These are phyloP conservation scores for Leptothorax acervorum DNA, from an alignment of 2,888 invertebrate species.

Conservation along the genomic window DNA sequence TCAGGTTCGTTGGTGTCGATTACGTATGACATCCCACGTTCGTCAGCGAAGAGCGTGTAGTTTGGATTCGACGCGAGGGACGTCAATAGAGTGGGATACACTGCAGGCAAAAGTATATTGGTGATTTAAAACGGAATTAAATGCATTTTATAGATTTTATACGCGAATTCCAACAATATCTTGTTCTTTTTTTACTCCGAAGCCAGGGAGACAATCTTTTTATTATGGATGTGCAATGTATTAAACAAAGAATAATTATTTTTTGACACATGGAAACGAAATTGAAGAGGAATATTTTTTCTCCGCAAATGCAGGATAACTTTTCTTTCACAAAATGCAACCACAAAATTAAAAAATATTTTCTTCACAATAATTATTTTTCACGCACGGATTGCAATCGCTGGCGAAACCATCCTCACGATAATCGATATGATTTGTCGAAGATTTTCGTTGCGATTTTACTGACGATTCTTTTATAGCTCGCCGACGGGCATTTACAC, in stretches of 20 bases:
- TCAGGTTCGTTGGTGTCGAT: constrained; percentile 16
- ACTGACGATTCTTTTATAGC: constrained; percentile 60
- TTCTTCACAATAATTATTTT: not conserved
- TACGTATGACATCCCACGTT: constrained; percentile 10
- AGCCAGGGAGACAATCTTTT: not conserved
- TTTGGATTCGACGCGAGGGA: not conserved
- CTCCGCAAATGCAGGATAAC: too few relatives aligned
- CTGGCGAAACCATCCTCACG: constrained; percentile 27
- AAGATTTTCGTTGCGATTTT: not conserved
- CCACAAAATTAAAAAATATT: not conserved
- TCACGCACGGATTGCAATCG: constrained; percentile 50
- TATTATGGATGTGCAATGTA: too few relatives aligned
- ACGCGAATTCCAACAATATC: not conserved
- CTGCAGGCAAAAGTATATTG: constrained; percentile 50
- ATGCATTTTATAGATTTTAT: not conserved
- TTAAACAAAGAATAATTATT: not conserved
- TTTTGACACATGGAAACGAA: not conserved
- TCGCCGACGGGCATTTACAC: not conserved
- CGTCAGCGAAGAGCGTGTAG: constrained; percentile 54
- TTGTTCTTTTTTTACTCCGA: not conserved
- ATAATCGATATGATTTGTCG: not conserved
- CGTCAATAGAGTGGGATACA: constrained; percentile 58
- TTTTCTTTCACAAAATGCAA: not conserved
- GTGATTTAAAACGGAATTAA: not conserved
- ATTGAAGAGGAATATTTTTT: not conserved